Conservation (phyloP, 2,113 vertebrate species). For the Riparia riparia region DNA sequence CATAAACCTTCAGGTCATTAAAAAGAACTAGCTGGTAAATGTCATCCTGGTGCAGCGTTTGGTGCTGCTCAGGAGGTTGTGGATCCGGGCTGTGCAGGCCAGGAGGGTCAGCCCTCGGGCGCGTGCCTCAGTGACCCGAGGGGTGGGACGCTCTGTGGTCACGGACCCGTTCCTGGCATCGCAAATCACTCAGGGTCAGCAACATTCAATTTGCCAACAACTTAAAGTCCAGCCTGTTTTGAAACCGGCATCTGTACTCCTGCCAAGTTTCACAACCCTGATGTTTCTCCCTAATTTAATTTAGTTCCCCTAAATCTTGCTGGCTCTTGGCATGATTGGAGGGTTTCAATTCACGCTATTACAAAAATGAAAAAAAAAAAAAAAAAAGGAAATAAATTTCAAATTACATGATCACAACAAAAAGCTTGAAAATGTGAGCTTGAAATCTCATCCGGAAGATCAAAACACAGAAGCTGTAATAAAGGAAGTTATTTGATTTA, state of each 20-base stretch:
- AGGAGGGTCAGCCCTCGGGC: background rate
- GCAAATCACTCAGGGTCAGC: background rate
- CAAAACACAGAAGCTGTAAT: background rate
- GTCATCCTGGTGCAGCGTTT: background rate
- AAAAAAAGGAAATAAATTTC: background rate
- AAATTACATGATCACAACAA: fast-evolving
- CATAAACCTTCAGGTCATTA: background rate
- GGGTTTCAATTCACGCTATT: background rate
- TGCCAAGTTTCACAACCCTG: slow-evolving; percentile 28
- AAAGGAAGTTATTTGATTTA: background rate
- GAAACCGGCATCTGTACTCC: background rate
- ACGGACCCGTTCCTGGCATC: background rate
- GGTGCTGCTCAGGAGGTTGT: background rate
- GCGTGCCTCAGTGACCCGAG: background rate
- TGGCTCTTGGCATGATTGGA: background rate
- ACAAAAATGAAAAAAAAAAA: background rate
- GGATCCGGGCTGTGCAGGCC: background rate
- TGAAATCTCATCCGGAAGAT: background rate
- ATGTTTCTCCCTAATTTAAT: slow-evolving; percentile 14
- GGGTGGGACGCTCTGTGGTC: background rate
- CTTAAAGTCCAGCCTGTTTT: background rate
- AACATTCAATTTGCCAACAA: background rate
- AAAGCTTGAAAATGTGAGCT: background rate
- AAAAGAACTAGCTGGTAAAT: background rate
- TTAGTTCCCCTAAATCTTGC: background rate